phyloP scores from a whole-genome alignment of 2,797 vertebrate species.

The Podarcis lilfordi region DNA sequence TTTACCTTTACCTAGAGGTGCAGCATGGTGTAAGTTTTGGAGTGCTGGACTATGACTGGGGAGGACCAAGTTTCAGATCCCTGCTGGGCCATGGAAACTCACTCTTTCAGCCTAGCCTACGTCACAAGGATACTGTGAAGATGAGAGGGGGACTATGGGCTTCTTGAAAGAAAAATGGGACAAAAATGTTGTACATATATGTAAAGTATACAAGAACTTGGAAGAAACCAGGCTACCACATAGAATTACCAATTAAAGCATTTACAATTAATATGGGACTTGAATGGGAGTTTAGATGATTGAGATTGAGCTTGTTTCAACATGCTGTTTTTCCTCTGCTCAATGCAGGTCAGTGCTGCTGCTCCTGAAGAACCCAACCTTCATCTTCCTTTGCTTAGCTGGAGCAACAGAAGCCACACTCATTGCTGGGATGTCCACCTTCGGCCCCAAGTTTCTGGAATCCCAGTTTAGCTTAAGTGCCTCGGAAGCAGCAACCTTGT shows the following conservation, averaged over 20 bases:
- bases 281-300: not conserved
- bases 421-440: constrained; percentile 93
- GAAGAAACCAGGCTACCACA: too few species aligned
- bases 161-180: not conserved
- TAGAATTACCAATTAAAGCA: not conserved
- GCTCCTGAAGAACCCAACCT: constrained; percentile 91
- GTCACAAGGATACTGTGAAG: not conserved
- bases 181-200: not conserved
- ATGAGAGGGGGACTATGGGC: not conserved
- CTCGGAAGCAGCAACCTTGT: constrained; percentile 92
- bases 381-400: constrained; percentile 92
- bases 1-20: too few species aligned
- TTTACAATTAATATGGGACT: not conserved
- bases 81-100: not conserved
- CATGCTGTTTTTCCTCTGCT: not conserved
- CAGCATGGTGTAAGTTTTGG: too few species aligned
- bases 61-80: not conserved
- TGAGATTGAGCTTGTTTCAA: not conserved
- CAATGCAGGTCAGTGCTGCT: constrained; percentile 85
- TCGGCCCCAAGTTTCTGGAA: constrained; percentile 95
- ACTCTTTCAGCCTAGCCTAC: not conserved
- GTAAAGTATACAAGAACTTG: not conserved
- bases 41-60: not conserved
- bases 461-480: constrained; percentile 96
- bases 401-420: constrained; percentile 93